Evolutionary conservation across 2,888 invertebrate species (phyloP).

Genomic region (Leptura quadrifasciata): DNA sequence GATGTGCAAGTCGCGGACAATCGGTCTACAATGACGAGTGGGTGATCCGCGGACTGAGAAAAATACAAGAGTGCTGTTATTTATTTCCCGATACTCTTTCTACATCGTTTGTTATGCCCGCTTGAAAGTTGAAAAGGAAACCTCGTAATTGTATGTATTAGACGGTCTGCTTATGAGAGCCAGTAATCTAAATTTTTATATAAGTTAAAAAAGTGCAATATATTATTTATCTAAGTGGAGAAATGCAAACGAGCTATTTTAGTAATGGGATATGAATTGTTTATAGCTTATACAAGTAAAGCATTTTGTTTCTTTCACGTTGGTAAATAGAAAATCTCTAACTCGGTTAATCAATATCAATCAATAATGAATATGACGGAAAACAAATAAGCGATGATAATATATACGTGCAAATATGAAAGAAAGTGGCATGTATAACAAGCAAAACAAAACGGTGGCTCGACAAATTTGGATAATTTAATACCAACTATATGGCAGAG

Average conservation of each 20-base stretch:
- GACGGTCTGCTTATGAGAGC: neutral
- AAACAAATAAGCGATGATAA: no score
- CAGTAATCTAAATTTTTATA: neutral
- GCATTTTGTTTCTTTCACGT: no score
- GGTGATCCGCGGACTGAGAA: constrained; percentile 55
- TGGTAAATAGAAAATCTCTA: no score
- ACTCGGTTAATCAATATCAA: no score
- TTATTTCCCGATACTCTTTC: constrained; percentile 22
- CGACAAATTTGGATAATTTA: no score
- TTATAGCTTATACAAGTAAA: no score
- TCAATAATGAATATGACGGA: no score
- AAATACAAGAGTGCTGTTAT: constrained; percentile 29
- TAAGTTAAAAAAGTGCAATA: neutral
- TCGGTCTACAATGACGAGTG: constrained; percentile 62
- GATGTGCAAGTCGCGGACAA: constrained; percentile 55
- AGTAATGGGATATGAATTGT: no score
- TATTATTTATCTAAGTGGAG: neutral
- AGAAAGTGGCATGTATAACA: no score
- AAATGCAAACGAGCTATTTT: neutral
- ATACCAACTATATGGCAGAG: no score
- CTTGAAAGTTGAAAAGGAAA: neutral
- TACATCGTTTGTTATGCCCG: constrained; percentile 13
- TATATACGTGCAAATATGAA: no score
- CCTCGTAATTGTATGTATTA: neutral
- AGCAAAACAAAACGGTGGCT: no score